These are phyloP conservation scores for Thryonomys swinderianus DNA, from an alignment of 2,113 vertebrate species.

Conservation along the genomic window DNA sequence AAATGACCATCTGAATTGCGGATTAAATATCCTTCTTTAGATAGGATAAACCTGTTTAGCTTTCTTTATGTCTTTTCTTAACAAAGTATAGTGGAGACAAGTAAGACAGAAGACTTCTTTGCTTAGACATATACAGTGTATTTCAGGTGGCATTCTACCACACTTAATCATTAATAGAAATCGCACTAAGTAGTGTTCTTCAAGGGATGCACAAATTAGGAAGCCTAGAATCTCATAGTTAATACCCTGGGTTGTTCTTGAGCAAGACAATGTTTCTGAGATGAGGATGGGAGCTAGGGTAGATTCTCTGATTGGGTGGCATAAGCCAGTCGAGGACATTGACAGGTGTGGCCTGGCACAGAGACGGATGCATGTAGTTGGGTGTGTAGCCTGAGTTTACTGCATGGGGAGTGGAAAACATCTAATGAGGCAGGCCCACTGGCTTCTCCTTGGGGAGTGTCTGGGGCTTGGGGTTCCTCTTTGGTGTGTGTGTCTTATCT, in stretches of 20 bases:
- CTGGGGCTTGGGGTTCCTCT: neutral
- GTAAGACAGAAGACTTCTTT: neutral
- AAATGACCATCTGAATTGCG: neutral
- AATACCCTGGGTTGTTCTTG: neutral
- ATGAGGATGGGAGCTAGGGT: neutral
- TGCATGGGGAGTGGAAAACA: neutral
- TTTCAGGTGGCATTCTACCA: neutral
- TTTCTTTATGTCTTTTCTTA: neutral
- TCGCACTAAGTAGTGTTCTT: neutral
- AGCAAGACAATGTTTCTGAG: neutral
- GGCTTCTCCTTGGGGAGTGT: neutral
- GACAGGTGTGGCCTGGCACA: neutral
- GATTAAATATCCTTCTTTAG: neutral
- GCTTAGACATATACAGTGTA: slow-evolving; percentile 30
- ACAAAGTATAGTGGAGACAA: neutral
- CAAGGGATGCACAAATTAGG: neutral
- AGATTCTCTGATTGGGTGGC: neutral
- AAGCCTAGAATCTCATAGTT: neutral
- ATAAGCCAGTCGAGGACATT: neutral
- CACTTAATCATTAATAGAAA: neutral
- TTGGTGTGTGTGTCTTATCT: neutral
- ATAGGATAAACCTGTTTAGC: neutral
- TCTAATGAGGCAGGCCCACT: neutral
- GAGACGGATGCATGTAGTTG: neutral
- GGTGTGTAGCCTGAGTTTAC: neutral